A percentile compares a stretch with the other conserved stretches of the same genome.
phyloP scores from a whole-genome alignment of 2,113 vertebrate species.

The Coryphaenoides rupestris region DNA sequence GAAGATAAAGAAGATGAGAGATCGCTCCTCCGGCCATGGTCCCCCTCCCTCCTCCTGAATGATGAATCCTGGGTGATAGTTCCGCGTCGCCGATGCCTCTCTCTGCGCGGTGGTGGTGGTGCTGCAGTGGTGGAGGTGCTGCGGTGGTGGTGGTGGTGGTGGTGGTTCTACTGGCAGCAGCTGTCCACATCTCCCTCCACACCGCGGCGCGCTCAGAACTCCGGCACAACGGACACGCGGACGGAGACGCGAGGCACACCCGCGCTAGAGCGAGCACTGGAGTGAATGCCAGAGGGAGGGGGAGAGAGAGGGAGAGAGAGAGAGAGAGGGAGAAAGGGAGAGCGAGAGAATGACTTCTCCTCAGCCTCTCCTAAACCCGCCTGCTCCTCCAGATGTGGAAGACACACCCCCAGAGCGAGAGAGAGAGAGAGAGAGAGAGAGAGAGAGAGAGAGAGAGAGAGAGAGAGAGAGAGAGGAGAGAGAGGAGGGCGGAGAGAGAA shows the following conservation, averaged over 20 bases:
- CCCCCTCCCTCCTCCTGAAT: conserved; percentile 17
- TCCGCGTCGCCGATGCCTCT: conserved; percentile 40
- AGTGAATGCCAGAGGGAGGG: conserved; percentile 17
- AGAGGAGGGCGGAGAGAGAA: background rate
- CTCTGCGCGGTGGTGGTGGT: conserved; percentile 30
- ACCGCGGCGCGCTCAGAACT: conserved; percentile 43
- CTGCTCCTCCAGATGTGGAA: too few relatives aligned
- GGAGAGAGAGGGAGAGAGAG: background rate
- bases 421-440: background rate
- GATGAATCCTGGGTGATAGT: conserved; percentile 28
- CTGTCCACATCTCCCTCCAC: conserved; percentile 61
- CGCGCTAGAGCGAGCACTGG: conserved; percentile 27
- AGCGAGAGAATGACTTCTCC: background rate
- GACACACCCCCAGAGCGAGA: background rate
- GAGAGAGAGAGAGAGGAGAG: background rate
- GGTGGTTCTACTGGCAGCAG: conserved; percentile 51
- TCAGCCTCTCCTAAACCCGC: too few relatives aligned
- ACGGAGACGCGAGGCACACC: conserved; percentile 35
- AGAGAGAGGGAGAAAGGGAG: background rate
- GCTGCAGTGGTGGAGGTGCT: conserved; percentile 53
- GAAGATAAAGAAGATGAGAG: conserved; percentile 2
- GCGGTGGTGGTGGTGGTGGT: conserved; percentile 44
- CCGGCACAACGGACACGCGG: conserved; percentile 51
- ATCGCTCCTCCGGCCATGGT: conserved; percentile 45
- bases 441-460: background rate